Evolutionary conservation across 2,888 invertebrate genomes (phyloP), one percentile per base, ranked within the genome.

Genomic region (Spisula subtruncata): DNA sequence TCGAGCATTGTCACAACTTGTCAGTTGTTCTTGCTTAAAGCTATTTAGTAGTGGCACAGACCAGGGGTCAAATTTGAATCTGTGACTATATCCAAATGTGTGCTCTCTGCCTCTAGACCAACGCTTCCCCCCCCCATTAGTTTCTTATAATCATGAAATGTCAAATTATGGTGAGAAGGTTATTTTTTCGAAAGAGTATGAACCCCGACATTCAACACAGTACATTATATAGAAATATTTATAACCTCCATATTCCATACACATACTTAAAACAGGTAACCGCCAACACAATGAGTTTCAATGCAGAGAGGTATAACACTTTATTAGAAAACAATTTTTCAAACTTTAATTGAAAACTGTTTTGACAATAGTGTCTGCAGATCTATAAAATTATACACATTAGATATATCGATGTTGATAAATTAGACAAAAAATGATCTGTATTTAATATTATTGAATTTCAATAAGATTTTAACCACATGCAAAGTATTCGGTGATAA

Each of bases 391-490:
- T 75, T 75, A 8, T 35, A 75, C 14, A 32, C 75, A 16, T 75
- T 75, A 35, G 32, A 75, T 75, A 4, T 1, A 75, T 75, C 25
- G 10, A 35, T 18, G 41, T 41, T 41, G 41, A 41, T 41, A 41
- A 41, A 41, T 41, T 41, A 5, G 41, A 41, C 41, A 41, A 41
- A 35, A 75, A 16, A 75, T 35, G 25, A 35, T 75, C 35, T 75
- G 29, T 75, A 32, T 75, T 75, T 75, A 35, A 16, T 75, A 75
- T 75, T 18, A 35, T 41, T 32, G 18, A 75, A 75, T 35, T 35
- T 75, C 35, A 35, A 75, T 75, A 32, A 5, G 32, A 75, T 75
- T 75, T 75, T 18, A 32, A 75, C 75, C 75, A 75, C 75, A 75
- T 75, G 75, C 75, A 35, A 35, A 75, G 75, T 35, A 25, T 18